These are phyloP conservation scores for Chaetops frenatus DNA, from an alignment of 2,113 vertebrate genomes.

Conservation along the genomic window DNA sequence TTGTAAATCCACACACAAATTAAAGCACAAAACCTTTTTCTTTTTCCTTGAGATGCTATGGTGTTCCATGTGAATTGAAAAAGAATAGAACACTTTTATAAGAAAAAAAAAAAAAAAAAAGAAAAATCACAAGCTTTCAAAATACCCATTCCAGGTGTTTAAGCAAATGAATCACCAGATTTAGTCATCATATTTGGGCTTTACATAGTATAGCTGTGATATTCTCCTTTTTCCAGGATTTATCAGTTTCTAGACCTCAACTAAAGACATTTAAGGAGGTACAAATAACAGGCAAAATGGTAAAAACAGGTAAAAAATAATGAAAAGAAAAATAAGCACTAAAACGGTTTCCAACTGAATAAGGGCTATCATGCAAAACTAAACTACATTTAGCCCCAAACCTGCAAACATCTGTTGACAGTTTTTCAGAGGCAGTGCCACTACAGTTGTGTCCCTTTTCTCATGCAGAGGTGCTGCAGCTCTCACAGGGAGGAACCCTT, in stretches of 20 bases:
- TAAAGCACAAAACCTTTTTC: background rate
- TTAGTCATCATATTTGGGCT: background rate
- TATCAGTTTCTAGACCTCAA: background rate
- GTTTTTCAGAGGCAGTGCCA: accelerated
- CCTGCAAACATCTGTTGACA: background rate
- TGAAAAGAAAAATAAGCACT: background rate
- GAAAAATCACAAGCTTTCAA: background rate
- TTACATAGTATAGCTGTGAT: background rate
- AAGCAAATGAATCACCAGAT: background rate
- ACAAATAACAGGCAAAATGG: background rate
- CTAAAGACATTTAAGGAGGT: background rate
- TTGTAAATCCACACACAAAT: background rate
- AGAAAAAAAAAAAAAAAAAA: background rate
- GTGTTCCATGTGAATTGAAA: background rate
- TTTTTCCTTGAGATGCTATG: background rate
- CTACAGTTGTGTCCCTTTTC: background rate
- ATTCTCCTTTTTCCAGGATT: background rate
- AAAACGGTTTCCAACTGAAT: background rate
- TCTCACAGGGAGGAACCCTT: background rate
- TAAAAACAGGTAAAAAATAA: background rate
- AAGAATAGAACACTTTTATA: background rate
- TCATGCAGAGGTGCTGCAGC: background rate
- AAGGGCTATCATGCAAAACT: background rate
- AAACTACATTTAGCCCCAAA: background rate
- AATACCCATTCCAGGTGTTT: background rate